Percentiles rank a stretch among this genome's conserved stretches.
These are phyloP conservation scores for Tetragnatha montana DNA, from an alignment of 2,888 invertebrate genomes.

Conservation along the genomic window DNA sequence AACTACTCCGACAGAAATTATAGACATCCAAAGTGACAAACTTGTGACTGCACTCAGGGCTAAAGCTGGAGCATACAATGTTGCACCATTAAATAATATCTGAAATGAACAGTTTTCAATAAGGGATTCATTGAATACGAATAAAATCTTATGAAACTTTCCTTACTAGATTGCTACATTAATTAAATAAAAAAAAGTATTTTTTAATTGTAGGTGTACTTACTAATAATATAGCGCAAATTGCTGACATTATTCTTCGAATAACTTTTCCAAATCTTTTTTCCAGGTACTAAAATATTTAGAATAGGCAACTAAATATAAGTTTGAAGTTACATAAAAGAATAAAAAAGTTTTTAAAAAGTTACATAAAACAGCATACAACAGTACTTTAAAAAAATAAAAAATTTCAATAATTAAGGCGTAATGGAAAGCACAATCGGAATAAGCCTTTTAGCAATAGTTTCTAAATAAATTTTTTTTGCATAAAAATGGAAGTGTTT, in stretches of 20 bases:
- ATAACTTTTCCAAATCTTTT: conserved; percentile 87
- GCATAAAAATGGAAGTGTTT: too few relatives aligned
- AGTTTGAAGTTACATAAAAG: too few relatives aligned
- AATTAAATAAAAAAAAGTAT: background rate
- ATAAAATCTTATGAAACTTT: background rate
- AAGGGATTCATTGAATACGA: background rate
- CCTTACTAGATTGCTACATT: background rate
- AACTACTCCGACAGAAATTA: conserved; percentile 78
- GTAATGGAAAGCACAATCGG: too few relatives aligned
- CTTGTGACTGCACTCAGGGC: conserved; percentile 89
- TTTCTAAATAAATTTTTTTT: too few relatives aligned
- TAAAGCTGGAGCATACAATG: conserved; percentile 91
- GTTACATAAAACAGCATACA: too few relatives aligned
- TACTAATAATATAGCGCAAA: conserved; percentile 77
- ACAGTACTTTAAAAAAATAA: too few relatives aligned
- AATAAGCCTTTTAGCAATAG: too few relatives aligned
- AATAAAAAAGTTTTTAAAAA: too few relatives aligned
- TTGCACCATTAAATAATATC: conserved; percentile 81
- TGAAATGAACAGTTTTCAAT: conserved; percentile 13
- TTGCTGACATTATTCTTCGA: conserved; percentile 87
- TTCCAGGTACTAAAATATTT: conserved; percentile 85
- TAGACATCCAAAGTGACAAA: conserved; percentile 89
- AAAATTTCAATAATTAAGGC: too few relatives aligned
- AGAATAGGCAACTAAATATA: background rate
- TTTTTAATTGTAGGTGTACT: too few relatives aligned